These are phyloP conservation scores for Mobula hypostoma DNA, from an alignment of 2,113 vertebrate genomes.

Conservation along the genomic window DNA sequence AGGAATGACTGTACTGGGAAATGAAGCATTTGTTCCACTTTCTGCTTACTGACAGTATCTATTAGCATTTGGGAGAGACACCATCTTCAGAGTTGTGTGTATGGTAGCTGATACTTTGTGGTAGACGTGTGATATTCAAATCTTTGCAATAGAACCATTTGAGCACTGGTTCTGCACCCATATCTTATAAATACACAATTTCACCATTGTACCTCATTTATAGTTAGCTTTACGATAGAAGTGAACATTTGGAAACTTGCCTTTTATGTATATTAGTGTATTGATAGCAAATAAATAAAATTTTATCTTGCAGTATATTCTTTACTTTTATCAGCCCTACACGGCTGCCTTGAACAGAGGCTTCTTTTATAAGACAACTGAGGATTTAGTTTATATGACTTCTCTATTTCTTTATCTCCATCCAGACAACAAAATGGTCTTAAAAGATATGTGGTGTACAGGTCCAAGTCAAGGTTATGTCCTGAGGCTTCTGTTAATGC, in stretches of 20 bases:
- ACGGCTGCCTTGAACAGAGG: too few species aligned
- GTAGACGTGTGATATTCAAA: conserved; percentile 3
- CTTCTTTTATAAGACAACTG: neutral
- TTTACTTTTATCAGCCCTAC: too few species aligned
- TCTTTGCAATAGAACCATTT: neutral
- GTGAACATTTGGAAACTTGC: neutral
- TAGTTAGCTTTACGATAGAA: neutral
- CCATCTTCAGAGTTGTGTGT: neutral
- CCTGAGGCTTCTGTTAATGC: neutral
- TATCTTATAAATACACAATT: neutral
- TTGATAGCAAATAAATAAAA: neutral
- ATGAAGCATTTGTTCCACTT: conserved; percentile 30
- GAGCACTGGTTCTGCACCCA: neutral
- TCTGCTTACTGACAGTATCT: conserved; percentile 22
- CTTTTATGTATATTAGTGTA: neutral
- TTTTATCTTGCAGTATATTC: neutral
- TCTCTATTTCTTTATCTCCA: neutral
- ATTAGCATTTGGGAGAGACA: conserved; percentile 24
- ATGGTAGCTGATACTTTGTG: neutral
- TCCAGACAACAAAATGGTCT: neutral
- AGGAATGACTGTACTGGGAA: conserved; percentile 13
- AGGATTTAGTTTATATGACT: neutral
- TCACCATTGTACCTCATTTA: neutral
- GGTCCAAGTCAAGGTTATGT: neutral
- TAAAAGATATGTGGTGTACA: neutral